Conservation (phyloP, 2,888 invertebrate species). For the Sinotaia quadrata region DNA sequence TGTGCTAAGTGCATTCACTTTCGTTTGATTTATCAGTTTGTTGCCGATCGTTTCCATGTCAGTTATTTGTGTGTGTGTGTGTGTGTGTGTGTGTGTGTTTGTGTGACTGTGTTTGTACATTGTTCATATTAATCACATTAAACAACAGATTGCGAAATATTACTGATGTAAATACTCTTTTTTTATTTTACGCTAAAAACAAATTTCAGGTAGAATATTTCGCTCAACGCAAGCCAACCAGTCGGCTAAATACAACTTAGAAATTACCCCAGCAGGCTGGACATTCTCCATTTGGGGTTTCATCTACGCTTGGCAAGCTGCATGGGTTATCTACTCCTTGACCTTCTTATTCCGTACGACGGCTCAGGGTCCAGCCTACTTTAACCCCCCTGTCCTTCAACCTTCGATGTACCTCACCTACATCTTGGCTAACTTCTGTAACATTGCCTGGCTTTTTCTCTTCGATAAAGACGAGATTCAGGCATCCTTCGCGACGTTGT, state of each 20-base stretch:
- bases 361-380: conserved; percentile 52
- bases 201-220: too few relatives aligned
- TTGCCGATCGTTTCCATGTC: too few relatives aligned
- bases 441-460: conserved; percentile 57
- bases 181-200: too few relatives aligned
- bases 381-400: conserved; percentile 53
- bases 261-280: conserved; percentile 66
- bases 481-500: conserved; percentile 11
- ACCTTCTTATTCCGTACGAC: conserved; percentile 55
- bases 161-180: too few relatives aligned
- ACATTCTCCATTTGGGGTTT: conserved; percentile 62
- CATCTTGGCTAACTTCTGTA: conserved; percentile 48
- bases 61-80: too few relatives aligned
- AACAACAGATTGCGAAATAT: too few relatives aligned
- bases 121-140: too few relatives aligned
- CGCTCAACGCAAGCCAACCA: too few relatives aligned
- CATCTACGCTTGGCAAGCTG: conserved; percentile 64
- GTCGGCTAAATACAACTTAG: conserved; percentile 50
- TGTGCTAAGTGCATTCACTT: too few relatives aligned
- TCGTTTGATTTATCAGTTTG: too few relatives aligned
- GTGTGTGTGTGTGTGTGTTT: too few relatives aligned
- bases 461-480: conserved; percentile 40
- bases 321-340: conserved; percentile 61
- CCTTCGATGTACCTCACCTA: conserved; percentile 51
- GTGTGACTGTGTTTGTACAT: too few relatives aligned